Percentiles rank a stretch among this genome's conserved stretches.
Conservation (phyloP, 2,888 invertebrate species). For the Cataglyphis rosenhaueri region DNA sequence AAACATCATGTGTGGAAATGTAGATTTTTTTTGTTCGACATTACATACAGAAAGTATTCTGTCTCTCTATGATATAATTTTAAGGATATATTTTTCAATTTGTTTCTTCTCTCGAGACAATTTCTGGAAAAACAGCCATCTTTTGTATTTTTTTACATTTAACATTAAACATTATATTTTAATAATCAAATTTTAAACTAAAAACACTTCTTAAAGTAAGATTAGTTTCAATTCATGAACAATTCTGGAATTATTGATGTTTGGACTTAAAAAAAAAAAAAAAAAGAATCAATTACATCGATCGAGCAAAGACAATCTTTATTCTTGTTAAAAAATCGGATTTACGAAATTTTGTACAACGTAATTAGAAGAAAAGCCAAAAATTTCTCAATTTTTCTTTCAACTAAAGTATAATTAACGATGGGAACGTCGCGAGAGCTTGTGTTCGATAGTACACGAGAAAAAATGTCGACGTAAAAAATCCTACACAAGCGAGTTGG, state of each 20-base stretch:
- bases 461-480: constrained; percentile 14
- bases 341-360: not conserved
- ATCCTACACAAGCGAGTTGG: not conserved
- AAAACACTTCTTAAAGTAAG: not conserved
- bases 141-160: not conserved
- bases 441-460: not conserved
- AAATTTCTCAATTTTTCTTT: not conserved
- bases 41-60: not conserved
- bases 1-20: not conserved
- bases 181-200: not conserved
- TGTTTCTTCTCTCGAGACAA: not conserved
- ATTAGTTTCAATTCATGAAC: not conserved
- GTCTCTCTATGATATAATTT: not conserved
- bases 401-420: not conserved
- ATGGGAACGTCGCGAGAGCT: not conserved
- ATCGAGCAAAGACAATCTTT: not conserved
- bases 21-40: not conserved
- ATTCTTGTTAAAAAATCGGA: not conserved
- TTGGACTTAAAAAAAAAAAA: not conserved
- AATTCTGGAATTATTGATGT: not conserved
- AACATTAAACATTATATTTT: not conserved
- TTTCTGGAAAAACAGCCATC: not conserved
- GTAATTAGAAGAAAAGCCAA: not conserved
- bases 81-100: not conserved
- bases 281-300: not conserved